Evolutionary conservation across 1,140 invertebrate genomes (phyloP).

Genomic region (Drosophila dunni): DNA sequence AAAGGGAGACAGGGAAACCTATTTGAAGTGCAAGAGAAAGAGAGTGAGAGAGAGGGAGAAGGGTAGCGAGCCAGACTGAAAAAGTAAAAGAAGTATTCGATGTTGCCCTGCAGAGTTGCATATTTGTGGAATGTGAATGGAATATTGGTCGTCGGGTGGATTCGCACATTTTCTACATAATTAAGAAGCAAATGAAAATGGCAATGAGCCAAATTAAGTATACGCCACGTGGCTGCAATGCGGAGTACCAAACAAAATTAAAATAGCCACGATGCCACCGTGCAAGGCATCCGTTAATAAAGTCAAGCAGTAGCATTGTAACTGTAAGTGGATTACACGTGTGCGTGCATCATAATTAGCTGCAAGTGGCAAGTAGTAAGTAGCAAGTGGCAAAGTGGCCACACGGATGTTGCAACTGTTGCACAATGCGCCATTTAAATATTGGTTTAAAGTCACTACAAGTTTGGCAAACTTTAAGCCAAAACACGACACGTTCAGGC

Average conservation of each 20-base stretch:
- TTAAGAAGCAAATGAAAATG: slow-evolving; percentile 43
- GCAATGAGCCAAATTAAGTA: slow-evolving; percentile 41
- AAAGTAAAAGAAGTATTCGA: not conserved
- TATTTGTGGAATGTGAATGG: slow-evolving; percentile 32
- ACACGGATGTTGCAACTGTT: slow-evolving; percentile 12
- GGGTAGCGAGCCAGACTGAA: not conserved
- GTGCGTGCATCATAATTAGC: slow-evolving; percentile 30
- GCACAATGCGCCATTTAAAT: slow-evolving; percentile 1
- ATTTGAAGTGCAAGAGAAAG: not conserved
- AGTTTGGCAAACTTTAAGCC: slow-evolving; percentile 35
- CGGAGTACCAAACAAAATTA: slow-evolving; percentile 22
- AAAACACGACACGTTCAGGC: slow-evolving; percentile 9
- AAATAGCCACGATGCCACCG: slow-evolving; percentile 23
- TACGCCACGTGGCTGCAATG: slow-evolving; percentile 31
- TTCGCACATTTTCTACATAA: slow-evolving; percentile 46
- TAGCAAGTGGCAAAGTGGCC: not conserved
- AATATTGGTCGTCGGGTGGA: not conserved
- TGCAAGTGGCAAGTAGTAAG: slow-evolving; percentile 9
- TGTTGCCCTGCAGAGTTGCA: slow-evolving; percentile 16
- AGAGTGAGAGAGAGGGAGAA: not conserved
- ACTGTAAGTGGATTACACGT: slow-evolving; percentile 38
- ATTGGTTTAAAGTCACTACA: not conserved
- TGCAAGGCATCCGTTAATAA: slow-evolving; percentile 26
- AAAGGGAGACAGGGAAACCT: not conserved
- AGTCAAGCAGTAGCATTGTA: slow-evolving; percentile 17